These are phyloP conservation scores for Tachysurus vachellii DNA, from an alignment of 2,113 vertebrate genomes.

Conservation along the genomic window DNA sequence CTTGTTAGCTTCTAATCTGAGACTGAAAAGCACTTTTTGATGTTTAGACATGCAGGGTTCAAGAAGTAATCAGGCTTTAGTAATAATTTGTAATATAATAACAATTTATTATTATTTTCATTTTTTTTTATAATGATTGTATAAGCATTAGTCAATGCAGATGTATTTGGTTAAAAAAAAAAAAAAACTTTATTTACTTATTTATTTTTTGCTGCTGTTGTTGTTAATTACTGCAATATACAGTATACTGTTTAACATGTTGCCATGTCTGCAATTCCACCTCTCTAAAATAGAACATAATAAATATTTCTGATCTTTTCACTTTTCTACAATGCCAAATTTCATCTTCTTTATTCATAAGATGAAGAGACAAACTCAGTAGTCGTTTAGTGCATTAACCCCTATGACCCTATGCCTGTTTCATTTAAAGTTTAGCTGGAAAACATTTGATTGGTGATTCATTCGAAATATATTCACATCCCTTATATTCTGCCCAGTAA, in stretches of 20 bases:
- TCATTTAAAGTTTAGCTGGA: neutral
- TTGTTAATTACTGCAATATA: neutral
- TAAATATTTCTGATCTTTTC: neutral
- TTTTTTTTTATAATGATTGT: neutral
- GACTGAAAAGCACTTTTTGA: neutral
- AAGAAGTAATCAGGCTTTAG: neutral
- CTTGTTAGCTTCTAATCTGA: neutral
- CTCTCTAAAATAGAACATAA: neutral
- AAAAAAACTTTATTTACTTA: neutral
- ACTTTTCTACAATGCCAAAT: neutral
- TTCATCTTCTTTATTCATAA: neutral
- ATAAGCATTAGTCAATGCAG: neutral
- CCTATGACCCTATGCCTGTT: neutral
- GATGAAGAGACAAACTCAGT: too few relatives aligned
- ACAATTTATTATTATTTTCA: neutral
- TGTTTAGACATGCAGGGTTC: neutral
- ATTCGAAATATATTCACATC: neutral
- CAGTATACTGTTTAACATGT: neutral
- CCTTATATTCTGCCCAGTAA: neutral
- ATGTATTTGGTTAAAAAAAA: neutral
- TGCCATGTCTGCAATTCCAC: neutral
- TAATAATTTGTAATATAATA: neutral
- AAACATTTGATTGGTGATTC: conserved; percentile 5
- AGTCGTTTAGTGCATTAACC: neutral
- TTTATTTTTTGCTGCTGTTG: neutral